phyloP scores from a whole-genome alignment of 1,140 invertebrate genomes.

The Atta texana region DNA sequence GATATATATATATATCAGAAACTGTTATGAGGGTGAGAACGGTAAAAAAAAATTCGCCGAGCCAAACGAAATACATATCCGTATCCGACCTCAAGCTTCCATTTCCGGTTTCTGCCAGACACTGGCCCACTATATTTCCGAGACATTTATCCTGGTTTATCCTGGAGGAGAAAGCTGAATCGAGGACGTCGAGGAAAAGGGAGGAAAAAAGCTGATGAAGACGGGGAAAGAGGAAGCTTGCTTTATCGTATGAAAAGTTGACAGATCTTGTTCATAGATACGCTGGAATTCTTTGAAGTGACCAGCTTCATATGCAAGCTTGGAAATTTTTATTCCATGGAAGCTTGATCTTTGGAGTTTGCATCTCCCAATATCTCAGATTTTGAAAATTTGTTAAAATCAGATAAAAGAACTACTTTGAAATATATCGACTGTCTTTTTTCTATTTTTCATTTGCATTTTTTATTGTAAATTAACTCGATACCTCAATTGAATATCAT shows the following conservation, averaged over 20 bases:
- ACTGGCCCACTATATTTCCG: conserved; percentile 86
- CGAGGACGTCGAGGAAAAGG: conserved; percentile 41
- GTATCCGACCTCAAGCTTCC: conserved; percentile 87
- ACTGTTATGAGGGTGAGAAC: conserved; percentile 79
- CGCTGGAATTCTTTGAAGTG: conserved; percentile 44
- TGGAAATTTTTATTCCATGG: conserved; percentile 51
- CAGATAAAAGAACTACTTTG: conserved; percentile 29
- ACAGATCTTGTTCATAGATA: conserved; percentile 70
- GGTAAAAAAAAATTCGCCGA: conserved; percentile 79
- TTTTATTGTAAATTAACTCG: background rate
- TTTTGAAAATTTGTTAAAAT: conserved; percentile 40
- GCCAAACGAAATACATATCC: conserved; percentile 86
- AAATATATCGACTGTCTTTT: conserved; percentile 19
- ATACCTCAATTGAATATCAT: conserved; percentile 12
- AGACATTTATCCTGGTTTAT: conserved; percentile 87
- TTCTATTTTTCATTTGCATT: background rate
- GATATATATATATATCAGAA: conserved; percentile 81
- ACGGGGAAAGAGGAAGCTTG: conserved; percentile 6
- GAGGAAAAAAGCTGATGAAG: background rate
- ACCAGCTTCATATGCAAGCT: conserved; percentile 13
- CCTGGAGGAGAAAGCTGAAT: conserved; percentile 75
- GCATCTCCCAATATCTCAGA: conserved; percentile 43
- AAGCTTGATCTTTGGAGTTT: conserved; percentile 21
- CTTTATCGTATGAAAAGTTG: conserved; percentile 58
- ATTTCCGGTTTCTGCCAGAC: conserved; percentile 87